Conservation (phyloP, 2,888 invertebrate species). For the Mactromeris polynyma region DNA sequence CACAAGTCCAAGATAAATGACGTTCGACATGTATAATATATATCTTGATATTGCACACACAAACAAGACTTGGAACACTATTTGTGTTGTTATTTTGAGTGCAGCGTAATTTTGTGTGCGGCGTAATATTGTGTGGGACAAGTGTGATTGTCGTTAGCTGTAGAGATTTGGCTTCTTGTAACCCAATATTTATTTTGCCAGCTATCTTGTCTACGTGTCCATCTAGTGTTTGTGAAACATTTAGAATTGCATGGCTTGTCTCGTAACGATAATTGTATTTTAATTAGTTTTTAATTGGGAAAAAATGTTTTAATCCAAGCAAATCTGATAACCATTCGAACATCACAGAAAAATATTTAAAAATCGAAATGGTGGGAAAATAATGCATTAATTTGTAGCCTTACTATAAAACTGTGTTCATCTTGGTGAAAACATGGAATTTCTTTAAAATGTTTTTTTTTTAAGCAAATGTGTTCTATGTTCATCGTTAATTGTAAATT, state of each 20-base stretch:
- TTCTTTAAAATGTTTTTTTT: background rate
- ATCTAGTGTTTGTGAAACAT: constrained; percentile 31
- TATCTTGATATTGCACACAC: too few relatives aligned
- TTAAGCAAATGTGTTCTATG: background rate
- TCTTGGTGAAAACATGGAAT: background rate
- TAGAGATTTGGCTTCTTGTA: background rate
- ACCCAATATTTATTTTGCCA: background rate
- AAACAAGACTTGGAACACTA: too few relatives aligned
- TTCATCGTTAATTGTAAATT: background rate
- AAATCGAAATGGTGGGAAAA: too few relatives aligned
- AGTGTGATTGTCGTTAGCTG: background rate
- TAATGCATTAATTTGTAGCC: background rate
- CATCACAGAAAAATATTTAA: too few relatives aligned
- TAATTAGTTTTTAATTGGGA: background rate
- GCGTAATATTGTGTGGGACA: background rate
- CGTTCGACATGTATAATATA: too few relatives aligned
- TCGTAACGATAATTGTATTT: background rate
- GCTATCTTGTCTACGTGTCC: background rate
- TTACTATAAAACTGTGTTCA: too few relatives aligned
- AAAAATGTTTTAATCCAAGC: background rate
- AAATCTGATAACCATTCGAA: too few relatives aligned
- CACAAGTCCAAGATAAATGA: too few relatives aligned
- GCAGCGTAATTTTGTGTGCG: background rate
- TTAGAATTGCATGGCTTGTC: constrained; percentile 31
- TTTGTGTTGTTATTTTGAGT: too few relatives aligned